These are phyloP conservation scores for Prunella fulvescens DNA, from an alignment of 2,113 vertebrate genomes.

Conservation along the genomic window DNA sequence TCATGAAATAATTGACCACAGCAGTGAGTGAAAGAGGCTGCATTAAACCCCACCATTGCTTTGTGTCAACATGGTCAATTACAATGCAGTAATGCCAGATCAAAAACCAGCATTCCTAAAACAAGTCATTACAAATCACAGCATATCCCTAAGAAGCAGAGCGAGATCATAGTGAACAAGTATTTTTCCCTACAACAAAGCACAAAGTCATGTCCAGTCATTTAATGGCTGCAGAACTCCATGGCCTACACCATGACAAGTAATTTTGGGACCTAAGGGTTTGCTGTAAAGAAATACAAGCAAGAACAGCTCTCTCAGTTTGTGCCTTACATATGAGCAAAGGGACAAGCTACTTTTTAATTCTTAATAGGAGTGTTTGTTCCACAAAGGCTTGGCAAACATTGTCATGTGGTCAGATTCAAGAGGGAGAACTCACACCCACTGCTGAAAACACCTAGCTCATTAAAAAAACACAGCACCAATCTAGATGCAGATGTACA, in stretches of 20 bases:
- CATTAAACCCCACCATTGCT: neutral
- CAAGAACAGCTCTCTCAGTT: neutral
- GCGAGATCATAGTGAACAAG: neutral
- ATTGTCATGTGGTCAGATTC: neutral
- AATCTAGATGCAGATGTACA: neutral
- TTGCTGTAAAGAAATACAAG: neutral
- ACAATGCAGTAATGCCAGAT: neutral
- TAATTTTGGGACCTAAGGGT: neutral
- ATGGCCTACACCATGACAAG: neutral
- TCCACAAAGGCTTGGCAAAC: neutral
- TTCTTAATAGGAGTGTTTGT: neutral
- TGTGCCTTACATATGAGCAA: neutral
- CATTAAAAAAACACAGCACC: neutral
- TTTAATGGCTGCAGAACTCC: neutral
- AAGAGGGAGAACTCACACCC: neutral
- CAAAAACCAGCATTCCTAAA: neutral
- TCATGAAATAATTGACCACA: slow-evolving; percentile 36
- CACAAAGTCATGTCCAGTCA: neutral
- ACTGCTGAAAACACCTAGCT: neutral
- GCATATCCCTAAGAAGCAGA: neutral
- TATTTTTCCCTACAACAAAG: neutral
- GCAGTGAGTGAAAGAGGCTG: neutral
- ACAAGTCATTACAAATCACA: neutral
- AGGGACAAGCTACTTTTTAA: neutral
- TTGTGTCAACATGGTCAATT: neutral